phyloP scores from a whole-genome alignment of 2,113 vertebrate genomes.

The Podiceps cristatus region DNA sequence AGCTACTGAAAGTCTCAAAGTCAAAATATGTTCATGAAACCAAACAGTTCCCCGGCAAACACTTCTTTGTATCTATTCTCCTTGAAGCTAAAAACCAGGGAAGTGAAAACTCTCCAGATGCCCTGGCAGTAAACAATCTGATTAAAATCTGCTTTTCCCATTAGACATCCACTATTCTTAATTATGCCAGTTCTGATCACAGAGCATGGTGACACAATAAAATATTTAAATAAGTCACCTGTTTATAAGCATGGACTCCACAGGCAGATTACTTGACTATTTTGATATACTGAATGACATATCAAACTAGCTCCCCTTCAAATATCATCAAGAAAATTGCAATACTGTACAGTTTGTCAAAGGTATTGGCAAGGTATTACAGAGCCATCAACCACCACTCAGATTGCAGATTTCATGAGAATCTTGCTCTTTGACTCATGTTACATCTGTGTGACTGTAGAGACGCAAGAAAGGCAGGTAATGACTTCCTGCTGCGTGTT shows the following conservation, averaged over 20 bases:
- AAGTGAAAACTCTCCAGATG: slow-evolving; percentile 61
- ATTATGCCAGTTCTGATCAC: neutral
- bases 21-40: slow-evolving; percentile 29
- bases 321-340: neutral
- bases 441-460: neutral
- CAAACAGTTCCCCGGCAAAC: slow-evolving; percentile 28
- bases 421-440: neutral
- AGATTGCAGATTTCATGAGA: neutral
- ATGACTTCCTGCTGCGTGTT: neutral
- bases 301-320: neutral
- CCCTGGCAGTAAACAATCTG: slow-evolving; percentile 29
- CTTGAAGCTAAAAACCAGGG: slow-evolving; percentile 49
- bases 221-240: neutral
- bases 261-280: neutral
- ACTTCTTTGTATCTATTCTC: neutral
- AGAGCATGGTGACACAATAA: neutral
- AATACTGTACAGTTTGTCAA: neutral
- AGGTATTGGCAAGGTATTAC: neutral
- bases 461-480: neutral
- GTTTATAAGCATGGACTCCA: neutral
- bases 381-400: neutral
- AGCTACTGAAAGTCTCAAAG: neutral
- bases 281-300: neutral
- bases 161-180: neutral
- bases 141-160: slow-evolving; percentile 53